A percentile compares a stretch with the other conserved stretches of the same genome.
phyloP scores from a whole-genome alignment of 2,113 vertebrate species.

The Rostratula benghalensis region DNA sequence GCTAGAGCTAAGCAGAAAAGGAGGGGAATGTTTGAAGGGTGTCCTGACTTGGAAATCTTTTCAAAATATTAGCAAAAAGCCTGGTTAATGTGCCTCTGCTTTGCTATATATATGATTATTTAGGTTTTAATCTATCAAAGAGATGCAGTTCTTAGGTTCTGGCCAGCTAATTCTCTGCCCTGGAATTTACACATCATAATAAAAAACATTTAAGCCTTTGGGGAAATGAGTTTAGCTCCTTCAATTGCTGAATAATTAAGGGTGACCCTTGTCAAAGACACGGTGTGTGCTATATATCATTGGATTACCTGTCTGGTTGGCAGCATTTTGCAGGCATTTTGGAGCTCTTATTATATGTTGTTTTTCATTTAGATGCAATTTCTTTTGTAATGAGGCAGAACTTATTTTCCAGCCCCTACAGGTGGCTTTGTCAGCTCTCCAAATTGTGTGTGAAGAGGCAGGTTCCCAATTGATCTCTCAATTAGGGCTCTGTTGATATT shows the following conservation, averaged over 20 bases:
- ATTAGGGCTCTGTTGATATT: not conserved
- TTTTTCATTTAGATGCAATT: constrained; percentile 59
- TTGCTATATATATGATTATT: not conserved
- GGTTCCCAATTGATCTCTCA: constrained; percentile 15
- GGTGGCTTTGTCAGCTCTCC: constrained; percentile 53
- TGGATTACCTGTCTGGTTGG: constrained; percentile 7
- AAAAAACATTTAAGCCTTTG: not conserved
- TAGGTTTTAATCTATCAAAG: constrained; percentile 5
- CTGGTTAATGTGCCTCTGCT: not conserved
- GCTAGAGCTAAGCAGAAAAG: not conserved
- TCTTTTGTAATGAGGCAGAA: constrained; percentile 64
- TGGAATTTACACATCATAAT: constrained; percentile 12
- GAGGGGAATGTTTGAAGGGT: not conserved
- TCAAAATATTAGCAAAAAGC: not conserved
- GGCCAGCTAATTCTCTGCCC: constrained; percentile 2
- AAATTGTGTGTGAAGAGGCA: not conserved
- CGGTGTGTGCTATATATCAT: not conserved
- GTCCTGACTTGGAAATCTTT: not conserved
- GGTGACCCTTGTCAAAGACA: constrained; percentile 15
- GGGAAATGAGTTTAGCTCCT: constrained; percentile 16
- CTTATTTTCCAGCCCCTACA: constrained; percentile 49
- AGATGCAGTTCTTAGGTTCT: not conserved
- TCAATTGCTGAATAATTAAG: not conserved
- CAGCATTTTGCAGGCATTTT: not conserved
- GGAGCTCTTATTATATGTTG: not conserved